Percentiles rank a stretch among this genome's conserved stretches.
These are phyloP conservation scores for Mactromeris polynyma DNA, from an alignment of 2,888 invertebrate species.

Conservation along the genomic window DNA sequence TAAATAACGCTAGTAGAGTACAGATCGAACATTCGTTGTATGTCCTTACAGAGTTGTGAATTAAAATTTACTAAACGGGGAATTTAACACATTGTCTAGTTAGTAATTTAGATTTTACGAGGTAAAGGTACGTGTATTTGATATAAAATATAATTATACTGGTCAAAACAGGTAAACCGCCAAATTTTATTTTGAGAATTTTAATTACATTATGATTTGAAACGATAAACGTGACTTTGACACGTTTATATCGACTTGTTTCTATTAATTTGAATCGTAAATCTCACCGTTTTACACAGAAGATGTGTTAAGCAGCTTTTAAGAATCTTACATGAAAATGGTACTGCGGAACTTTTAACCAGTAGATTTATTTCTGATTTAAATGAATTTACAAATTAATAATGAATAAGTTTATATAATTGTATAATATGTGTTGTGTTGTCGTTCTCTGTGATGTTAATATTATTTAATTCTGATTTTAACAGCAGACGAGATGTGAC, in stretches of 20 bases:
- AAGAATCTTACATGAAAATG: no score
- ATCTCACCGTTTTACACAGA: no score
- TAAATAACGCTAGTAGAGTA: neutral
- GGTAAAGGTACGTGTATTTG: neutral
- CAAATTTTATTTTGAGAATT: no score
- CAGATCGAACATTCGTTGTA: neutral
- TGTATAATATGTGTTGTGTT: neutral
- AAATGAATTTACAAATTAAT: no score
- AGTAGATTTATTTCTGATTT: no score
- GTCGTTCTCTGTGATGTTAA: neutral
- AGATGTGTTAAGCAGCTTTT: no score
- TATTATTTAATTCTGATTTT: neutral
- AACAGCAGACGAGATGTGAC: neutral
- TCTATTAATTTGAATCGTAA: no score
- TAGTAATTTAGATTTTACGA: neutral
- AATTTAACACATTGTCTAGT: neutral
- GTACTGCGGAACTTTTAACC: no score
- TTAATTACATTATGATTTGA: no score
- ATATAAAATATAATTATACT: neutral
- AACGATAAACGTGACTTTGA: no score
- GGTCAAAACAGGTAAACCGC: neutral
- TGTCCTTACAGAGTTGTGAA: neutral
- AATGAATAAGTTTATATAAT: no score
- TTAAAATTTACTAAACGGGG: neutral
- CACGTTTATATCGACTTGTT: no score